phyloP scores from a whole-genome alignment of 2,113 vertebrate species.

The Erinaceus europaeus region DNA sequence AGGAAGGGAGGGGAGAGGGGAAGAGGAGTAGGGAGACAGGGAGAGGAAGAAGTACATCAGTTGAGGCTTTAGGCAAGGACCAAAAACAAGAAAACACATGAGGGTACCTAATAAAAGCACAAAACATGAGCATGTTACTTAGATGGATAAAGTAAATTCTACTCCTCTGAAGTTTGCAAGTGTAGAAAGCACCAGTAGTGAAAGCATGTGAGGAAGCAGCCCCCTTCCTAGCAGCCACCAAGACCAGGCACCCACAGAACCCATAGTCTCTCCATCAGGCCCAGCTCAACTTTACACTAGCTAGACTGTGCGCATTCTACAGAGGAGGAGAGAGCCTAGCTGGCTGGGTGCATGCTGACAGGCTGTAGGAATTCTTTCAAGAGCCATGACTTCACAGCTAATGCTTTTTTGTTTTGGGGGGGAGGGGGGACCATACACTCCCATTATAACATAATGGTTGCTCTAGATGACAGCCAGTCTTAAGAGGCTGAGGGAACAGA shows the following conservation, averaged over 20 bases:
- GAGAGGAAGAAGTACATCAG: no score
- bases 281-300: background rate
- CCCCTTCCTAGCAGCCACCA: background rate
- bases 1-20: no score
- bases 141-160: background rate
- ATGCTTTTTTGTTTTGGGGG: no score
- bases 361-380: background rate
- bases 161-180: background rate
- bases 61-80: background rate
- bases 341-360: background rate
- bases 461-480: background rate
- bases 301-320: background rate
- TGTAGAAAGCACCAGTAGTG: background rate
- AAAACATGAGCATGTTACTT: background rate
- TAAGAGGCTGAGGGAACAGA: background rate
- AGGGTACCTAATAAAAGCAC: background rate
- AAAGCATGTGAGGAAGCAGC: background rate
- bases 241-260: background rate
- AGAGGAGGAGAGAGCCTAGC: background rate
- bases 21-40: no score
- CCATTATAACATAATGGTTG: background rate
- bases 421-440: background rate
- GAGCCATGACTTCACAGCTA: background rate
- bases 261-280: background rate
- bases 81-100: conserved; percentile 14